Evolutionary conservation across 2,797 vertebrate genomes (phyloP).

Genomic region (Anguilla obscura): DNA sequence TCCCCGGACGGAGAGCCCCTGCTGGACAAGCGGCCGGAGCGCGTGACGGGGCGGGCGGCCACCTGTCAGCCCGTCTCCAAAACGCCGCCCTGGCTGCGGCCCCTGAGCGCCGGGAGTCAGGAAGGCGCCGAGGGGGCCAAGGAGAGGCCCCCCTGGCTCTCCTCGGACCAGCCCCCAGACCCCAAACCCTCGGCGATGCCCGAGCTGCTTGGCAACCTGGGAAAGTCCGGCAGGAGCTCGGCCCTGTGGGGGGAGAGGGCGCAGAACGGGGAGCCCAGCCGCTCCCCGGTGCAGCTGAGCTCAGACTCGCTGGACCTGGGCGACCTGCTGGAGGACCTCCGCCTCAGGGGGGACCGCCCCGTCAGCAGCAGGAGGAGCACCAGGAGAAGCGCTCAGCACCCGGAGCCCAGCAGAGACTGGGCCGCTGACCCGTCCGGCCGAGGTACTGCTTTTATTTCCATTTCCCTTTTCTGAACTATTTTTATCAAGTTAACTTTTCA

Average conservation of each 20-base stretch:
- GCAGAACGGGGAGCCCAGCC: conserved; percentile 49
- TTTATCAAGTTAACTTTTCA: neutral
- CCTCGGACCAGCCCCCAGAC: conserved; percentile 62
- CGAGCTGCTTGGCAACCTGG: conserved; percentile 61
- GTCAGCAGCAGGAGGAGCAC: conserved; percentile 78
- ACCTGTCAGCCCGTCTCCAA: conserved; percentile 70
- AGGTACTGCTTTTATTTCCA: conserved; percentile 61
- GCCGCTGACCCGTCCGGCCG: conserved; percentile 37
- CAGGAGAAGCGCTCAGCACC: conserved; percentile 53
- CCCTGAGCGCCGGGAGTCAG: conserved; percentile 59
- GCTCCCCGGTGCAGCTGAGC: conserved; percentile 49
- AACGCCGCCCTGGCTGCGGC: conserved; percentile 82
- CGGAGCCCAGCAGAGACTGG: conserved; percentile 22
- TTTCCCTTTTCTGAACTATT: neutral
- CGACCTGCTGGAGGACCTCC: conserved; percentile 66
- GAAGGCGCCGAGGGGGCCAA: conserved; percentile 52
- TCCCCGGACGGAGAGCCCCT: conserved; percentile 59
- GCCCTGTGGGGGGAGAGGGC: conserved; percentile 37
- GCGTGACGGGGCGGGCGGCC: conserved; percentile 62
- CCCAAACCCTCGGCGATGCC: conserved; percentile 56
- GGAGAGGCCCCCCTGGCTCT: conserved; percentile 76
- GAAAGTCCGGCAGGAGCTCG: conserved; percentile 59
- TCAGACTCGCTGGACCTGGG: conserved; percentile 61
- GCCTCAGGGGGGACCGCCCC: conserved; percentile 62
- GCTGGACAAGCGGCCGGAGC: conserved; percentile 68